Percentiles rank a stretch among this genome's conserved stretches.
Evolutionary conservation across 2,888 invertebrate genomes (phyloP).

Genomic region (Drosophila gaucha): DNA sequence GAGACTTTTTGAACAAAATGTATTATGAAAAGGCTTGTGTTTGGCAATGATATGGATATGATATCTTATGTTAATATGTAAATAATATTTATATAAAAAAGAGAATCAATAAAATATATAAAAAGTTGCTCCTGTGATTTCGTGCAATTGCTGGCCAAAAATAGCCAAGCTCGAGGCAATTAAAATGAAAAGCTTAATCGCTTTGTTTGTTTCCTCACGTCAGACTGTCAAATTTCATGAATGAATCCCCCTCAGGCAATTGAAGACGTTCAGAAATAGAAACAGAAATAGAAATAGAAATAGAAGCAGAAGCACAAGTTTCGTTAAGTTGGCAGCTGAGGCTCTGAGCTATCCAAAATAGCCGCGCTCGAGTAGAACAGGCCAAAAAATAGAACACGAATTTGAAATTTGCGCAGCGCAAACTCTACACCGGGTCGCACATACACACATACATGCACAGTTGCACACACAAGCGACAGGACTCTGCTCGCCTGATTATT

Average conservation of each 20-base stretch:
- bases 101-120: conserved; percentile 13
- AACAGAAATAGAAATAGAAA: conserved; percentile 8
- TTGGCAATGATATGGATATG: background rate
- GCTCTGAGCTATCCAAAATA: conserved; percentile 55
- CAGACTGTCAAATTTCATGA: conserved; percentile 72
- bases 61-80: background rate
- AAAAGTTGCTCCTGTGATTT: conserved; percentile 10
- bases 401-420: conserved; percentile 60
- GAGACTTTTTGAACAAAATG: no score
- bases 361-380: conserved; percentile 41
- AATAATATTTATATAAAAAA: background rate
- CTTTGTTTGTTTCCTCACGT: conserved; percentile 53
- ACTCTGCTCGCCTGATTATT: conserved; percentile 54
- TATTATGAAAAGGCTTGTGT: no score
- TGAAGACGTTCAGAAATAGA: conserved; percentile 44
- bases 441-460: conserved; percentile 14
- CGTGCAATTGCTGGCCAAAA: conserved; percentile 45
- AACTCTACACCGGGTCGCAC: conserved; percentile 55
- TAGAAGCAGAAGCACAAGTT: conserved; percentile 45
- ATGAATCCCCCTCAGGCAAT: conserved; percentile 64
- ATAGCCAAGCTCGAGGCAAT: conserved; percentile 58
- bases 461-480: conserved; percentile 9
- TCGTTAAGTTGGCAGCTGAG: conserved; percentile 63
- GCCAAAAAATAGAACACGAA: conserved; percentile 63
- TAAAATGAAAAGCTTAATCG: conserved; percentile 69